These are phyloP conservation scores for Macaria liturata DNA, from an alignment of 2,888 invertebrate species.

Conservation along the genomic window DNA sequence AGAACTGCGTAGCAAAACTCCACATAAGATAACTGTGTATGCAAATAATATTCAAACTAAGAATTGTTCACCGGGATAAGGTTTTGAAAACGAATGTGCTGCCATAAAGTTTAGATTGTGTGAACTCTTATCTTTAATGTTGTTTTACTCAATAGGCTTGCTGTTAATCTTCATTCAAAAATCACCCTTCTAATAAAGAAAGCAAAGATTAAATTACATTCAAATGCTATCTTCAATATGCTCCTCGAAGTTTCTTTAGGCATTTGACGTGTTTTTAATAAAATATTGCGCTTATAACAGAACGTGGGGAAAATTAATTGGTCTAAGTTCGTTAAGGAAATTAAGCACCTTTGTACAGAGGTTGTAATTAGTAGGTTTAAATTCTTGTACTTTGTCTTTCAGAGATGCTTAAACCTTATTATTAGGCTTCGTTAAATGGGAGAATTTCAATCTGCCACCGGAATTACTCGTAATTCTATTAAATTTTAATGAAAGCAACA, in stretches of 20 bases:
- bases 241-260: conserved; percentile 44
- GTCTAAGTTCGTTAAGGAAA: conserved; percentile 24
- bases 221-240: conserved; percentile 4
- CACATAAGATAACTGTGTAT: too few species aligned
- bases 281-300: conserved; percentile 31
- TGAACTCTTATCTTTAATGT: too few species aligned
- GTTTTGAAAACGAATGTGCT: too few species aligned
- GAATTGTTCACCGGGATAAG: too few species aligned
- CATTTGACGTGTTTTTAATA: conserved; percentile 48
- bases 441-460: conserved; percentile 14
- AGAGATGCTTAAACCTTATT: conserved; percentile 19
- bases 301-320: conserved; percentile 31
- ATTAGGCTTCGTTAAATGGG: conserved; percentile 9
- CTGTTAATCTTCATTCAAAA: conserved; percentile 31
- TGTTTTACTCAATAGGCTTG: too few species aligned
- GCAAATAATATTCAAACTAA: too few species aligned
- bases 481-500: too few species aligned
- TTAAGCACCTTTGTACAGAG: conserved; percentile 25
- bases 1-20: conserved; percentile 36
- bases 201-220: conserved; percentile 25
- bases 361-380: conserved; percentile 24
- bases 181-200: conserved; percentile 21
- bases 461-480: conserved; percentile 1
- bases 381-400: conserved; percentile 23
- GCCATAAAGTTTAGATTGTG: too few species aligned